Base-by-base conservation (phyloP, 2,113 vertebrate species). In the Spilogale gracilis region DNA sequence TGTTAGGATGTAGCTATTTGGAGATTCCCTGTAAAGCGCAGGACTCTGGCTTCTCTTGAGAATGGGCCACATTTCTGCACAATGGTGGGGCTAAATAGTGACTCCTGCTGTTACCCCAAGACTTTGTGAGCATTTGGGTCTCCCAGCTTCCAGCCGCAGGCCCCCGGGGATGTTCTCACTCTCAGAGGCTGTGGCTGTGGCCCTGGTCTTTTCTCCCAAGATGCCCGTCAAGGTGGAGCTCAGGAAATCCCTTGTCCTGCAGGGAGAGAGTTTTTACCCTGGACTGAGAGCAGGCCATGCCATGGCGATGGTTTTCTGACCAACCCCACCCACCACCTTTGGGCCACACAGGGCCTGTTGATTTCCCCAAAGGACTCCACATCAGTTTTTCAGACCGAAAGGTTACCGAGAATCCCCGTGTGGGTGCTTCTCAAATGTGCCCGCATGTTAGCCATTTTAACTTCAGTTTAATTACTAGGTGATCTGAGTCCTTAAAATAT, bases 81-180 rank as follows among this genome's bases (percentile, higher is more conserved):
- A 30, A 3, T 27, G 43, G 65, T 20, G 52, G 54, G 27, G 23
- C 21, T 60, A 48, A 58, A 10, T 1, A 3, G 60, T 1, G 16
- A 50, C 50, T 32, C 60, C 79, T 32, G 8, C 17, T 0, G 0
- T 16, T 4, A 25, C 18, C 0, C 0, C 3, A 1, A 32, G 58
- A 7, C 11, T 61, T 89, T 45, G 11, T 8, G 45, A 20, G 30
- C 17, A 0, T 65, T 32, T n/a, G 16, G 58, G 50, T 63, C 21
- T 50, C 63, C 74, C 14, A 5, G 2, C 56, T 6, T 61, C 23
- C 5, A 60, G 65, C 17, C 38, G 1, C 3, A 73, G 86, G 58
- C n/a, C 43, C 43, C 58, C 0, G 3, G 14, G 21, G 43, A 18
- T 10, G 38, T 11, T 84, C n/a, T 21, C 32, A 5, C 7, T 48